Evolutionary conservation across 2,797 vertebrate genomes (phyloP), one percentile per base, ranked within the genome.

Genomic region (Melopsittacus undulatus): DNA sequence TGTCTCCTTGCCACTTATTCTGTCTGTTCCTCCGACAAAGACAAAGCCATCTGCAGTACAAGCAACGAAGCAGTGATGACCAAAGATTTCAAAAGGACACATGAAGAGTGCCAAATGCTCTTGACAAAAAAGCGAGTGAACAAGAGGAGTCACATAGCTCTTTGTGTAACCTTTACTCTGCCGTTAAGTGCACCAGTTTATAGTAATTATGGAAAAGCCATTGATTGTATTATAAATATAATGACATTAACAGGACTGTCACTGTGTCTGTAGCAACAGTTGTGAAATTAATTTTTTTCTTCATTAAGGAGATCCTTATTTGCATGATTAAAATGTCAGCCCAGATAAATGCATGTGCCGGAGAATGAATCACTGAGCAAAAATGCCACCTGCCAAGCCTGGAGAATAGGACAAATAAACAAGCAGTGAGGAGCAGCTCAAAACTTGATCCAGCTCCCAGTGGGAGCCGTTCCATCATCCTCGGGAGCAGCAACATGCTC

Each of bases 291-390:
- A 96, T 97, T 96, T 96, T 97, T 95, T 95, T 92, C 96, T 95
- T 97, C 97, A 91, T 98, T 97, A 97, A 97, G 90, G 67, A 96
- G 90, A 95, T 87, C 92, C 97, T 97, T 81, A 97, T 98, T 97
- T 97, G 96, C 97, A 97, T 97, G 96, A 97, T 98, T 97, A 97
- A 97, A 97, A 97, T 97, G 96, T 97, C 97, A 97, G 70, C 84
- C 94, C 95, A 82, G 61, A 97, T 95, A 97, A 97, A 97, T 96
- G 84, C 86, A 66, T 93, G 87, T 57, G 51, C 95, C 1, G 27
- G 74, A 54, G 94, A 95, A 95, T 95, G 94, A 97, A 95, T 92
- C 95, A 68, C 89, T 74, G 94, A 96, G 83, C 64, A 94, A 92
- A 97, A 97, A 96, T 97, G 96, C 97, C 97, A 96, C 97, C 97